A percentile compares a stretch with the other conserved stretches of the same genome.
These are phyloP conservation scores for Papilio polytes DNA, from an alignment of 1,140 invertebrate genomes.

Conservation along the genomic window DNA sequence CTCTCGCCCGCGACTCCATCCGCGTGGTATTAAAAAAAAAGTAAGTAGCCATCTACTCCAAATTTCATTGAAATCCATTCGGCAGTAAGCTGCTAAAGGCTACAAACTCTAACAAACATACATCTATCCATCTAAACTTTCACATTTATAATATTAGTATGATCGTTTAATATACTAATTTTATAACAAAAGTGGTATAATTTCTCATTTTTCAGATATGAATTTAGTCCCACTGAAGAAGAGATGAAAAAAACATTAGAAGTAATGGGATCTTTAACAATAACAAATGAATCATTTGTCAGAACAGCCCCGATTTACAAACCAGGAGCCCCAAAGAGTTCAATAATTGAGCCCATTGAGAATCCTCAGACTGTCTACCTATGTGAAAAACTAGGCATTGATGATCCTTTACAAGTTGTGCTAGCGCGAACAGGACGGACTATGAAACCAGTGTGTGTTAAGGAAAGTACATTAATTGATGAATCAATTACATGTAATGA, in stretches of 20 bases:
- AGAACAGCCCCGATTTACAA: slow-evolving; percentile 88
- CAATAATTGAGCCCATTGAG: slow-evolving; percentile 80
- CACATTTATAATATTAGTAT: slow-evolving; percentile 34
- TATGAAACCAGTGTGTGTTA: slow-evolving; percentile 57
- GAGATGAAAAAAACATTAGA: slow-evolving; percentile 88
- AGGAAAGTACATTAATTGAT: not conserved
- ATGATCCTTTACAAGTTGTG: slow-evolving; percentile 74
- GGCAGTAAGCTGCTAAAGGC: too few species aligned
- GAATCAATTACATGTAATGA: slow-evolving; percentile 12
- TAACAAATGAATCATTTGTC: slow-evolving; percentile 91
- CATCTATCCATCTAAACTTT: too few species aligned
- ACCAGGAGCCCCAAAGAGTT: slow-evolving; percentile 67
- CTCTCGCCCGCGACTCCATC: too few species aligned
- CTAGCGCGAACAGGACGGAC: slow-evolving; percentile 66
- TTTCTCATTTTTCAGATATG: slow-evolving; percentile 82
- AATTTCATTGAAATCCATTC: too few species aligned
- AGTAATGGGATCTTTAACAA: slow-evolving; percentile 87
- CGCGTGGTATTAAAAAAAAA: too few species aligned
- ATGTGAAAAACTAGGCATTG: slow-evolving; percentile 89
- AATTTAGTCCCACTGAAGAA: slow-evolving; percentile 90
- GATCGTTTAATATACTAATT: slow-evolving; percentile 12
- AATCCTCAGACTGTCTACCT: slow-evolving; percentile 94
- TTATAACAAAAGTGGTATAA: too few species aligned
- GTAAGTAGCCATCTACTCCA: too few species aligned
- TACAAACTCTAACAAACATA: too few species aligned